Evolutionary conservation across 2,888 invertebrate genomes (phyloP).

Genomic region (Theretra japonica): DNA sequence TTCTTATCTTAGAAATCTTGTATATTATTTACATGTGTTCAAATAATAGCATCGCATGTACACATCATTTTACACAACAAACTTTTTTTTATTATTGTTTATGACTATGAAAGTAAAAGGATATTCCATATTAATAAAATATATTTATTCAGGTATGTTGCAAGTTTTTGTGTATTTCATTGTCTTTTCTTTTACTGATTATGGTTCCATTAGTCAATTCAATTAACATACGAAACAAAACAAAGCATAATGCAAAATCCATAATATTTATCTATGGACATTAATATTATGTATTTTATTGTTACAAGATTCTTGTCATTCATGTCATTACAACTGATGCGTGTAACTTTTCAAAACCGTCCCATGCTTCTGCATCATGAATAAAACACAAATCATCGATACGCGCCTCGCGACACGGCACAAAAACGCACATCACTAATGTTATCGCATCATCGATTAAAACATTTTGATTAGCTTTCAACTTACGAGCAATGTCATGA

Average conservation of each 20-base stretch:
- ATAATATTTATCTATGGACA: background rate
- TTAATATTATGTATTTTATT: background rate
- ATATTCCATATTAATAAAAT: background rate
- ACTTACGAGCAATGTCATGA: conserved; percentile 82
- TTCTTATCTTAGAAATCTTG: too few species aligned
- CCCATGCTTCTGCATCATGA: conserved; percentile 18
- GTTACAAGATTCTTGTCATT: conserved; percentile 3
- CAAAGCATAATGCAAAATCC: background rate
- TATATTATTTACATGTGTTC: too few species aligned
- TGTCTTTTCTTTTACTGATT: too few species aligned
- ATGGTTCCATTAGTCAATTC: background rate
- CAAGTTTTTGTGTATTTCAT: too few species aligned
- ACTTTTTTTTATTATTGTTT: background rate
- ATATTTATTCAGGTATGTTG: background rate
- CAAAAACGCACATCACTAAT: conserved; percentile 63
- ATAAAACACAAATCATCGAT: conserved; percentile 40
- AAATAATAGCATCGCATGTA: too few species aligned
- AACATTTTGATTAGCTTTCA: conserved; percentile 85
- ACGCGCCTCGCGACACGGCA: conserved; percentile 22
- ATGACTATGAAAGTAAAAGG: background rate
- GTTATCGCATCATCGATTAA: conserved; percentile 83
- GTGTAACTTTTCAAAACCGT: conserved; percentile 7
- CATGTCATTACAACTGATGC: background rate
- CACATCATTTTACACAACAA: too few species aligned
- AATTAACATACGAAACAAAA: conserved; percentile 6